phyloP scores from a whole-genome alignment of 1,140 invertebrate species.

The Alviniconcha marisindica region DNA sequence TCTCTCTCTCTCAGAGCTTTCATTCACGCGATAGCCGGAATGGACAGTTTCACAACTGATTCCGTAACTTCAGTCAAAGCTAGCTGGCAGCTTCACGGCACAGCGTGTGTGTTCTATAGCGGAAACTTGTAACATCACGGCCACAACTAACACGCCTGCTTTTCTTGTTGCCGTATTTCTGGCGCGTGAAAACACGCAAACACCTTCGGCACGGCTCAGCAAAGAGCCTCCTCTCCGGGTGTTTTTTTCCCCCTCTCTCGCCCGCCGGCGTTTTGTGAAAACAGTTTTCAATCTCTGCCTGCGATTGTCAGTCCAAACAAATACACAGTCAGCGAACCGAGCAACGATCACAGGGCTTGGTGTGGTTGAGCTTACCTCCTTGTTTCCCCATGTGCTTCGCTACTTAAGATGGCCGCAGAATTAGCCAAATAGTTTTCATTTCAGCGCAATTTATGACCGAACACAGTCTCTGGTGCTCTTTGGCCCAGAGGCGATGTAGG shows the following conservation, averaged over 20 bases:
- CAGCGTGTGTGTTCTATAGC: background rate
- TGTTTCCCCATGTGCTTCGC: conserved; percentile 4
- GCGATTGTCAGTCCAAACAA: conserved; percentile 20
- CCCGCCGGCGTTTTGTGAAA: background rate
- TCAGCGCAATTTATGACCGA: conserved; percentile 16
- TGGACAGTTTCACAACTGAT: too few relatives aligned
- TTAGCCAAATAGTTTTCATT: conserved; percentile 12
- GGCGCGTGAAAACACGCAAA: too few relatives aligned
- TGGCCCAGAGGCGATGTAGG: too few relatives aligned
- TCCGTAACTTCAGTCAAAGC: too few relatives aligned
- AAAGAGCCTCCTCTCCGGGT: too few relatives aligned
- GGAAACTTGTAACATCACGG: background rate
- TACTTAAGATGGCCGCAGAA: background rate
- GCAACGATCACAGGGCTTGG: background rate
- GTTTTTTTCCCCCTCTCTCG: background rate
- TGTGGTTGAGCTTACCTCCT: background rate
- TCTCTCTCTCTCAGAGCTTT: too few relatives aligned
- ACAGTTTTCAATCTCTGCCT: background rate
- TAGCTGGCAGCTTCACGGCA: too few relatives aligned
- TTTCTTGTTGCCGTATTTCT: too few relatives aligned
- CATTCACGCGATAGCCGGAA: too few relatives aligned
- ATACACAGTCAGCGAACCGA: background rate
- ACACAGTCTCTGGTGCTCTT: too few relatives aligned
- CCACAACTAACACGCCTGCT: background rate
- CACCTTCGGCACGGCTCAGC: too few relatives aligned